Evolutionary conservation across 2,888 invertebrate genomes (phyloP).

Genomic region (Drepana falcataria): DNA sequence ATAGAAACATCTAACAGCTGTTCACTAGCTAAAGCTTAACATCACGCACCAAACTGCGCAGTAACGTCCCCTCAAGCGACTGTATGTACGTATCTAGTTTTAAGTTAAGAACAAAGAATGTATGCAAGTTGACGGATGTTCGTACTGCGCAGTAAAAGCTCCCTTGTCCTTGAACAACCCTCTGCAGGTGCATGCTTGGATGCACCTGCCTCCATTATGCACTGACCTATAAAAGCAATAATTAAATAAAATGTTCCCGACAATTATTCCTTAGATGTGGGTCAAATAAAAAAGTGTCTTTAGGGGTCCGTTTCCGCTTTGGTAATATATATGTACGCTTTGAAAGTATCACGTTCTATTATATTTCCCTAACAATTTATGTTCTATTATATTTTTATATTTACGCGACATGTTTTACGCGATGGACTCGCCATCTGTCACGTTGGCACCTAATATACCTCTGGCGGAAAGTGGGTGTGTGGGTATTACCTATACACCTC

Average conservation of each 20-base stretch:
- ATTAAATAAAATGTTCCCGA: conserved; percentile 68
- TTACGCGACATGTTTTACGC: too few species aligned
- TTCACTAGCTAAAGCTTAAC: too few species aligned
- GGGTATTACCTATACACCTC: too few species aligned
- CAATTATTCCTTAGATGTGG: conserved; percentile 72
- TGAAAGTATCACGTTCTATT: too few species aligned
- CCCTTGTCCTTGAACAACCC: conserved; percentile 64
- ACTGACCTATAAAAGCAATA: conserved; percentile 76
- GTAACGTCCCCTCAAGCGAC: too few species aligned
- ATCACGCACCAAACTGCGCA: too few species aligned
- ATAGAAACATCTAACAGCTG: too few species aligned
- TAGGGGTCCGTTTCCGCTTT: conserved; percentile 28
- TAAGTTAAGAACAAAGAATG: neutral
- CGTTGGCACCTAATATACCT: too few species aligned
- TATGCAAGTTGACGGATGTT: neutral
- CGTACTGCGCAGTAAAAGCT: conserved; percentile 29
- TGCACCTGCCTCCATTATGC: conserved; percentile 69
- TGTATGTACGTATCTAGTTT: neutral
- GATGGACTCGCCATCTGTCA: too few species aligned
- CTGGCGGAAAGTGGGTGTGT: too few species aligned
- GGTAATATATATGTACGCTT: neutral
- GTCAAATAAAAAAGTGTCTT: conserved; percentile 60
- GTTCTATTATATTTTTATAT: too few species aligned
- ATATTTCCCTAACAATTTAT: too few species aligned
- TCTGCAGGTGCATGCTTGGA: conserved; percentile 56